Evolutionary conservation across 2,797 vertebrate species (phyloP).

Genomic region (Echiichthys vipera): DNA sequence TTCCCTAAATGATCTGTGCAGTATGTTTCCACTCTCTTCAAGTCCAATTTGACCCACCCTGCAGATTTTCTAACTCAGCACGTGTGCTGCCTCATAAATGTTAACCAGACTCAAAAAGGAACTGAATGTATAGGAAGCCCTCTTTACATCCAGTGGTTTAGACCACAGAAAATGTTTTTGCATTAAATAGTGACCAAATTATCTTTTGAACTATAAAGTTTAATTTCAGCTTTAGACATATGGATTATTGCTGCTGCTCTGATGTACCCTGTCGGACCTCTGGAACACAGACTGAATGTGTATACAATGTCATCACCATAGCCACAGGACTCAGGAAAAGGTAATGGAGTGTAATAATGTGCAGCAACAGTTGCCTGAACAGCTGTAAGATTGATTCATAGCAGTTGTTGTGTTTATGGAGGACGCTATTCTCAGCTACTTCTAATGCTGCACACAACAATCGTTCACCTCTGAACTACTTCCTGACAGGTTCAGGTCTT

Average conservation of each 20-base stretch:
- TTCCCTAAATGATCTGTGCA: conserved; percentile 16
- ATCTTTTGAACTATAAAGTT: not conserved
- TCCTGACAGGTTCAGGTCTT: conserved; percentile 61
- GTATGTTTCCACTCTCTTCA: conserved; percentile 4
- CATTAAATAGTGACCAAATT: not conserved
- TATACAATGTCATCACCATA: conserved; percentile 30
- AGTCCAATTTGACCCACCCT: conserved; percentile 12
- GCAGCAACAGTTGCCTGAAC: conserved; percentile 64
- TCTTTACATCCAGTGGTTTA: not conserved
- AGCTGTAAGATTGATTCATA: conserved; percentile 62
- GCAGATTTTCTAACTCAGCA: conserved; percentile 4
- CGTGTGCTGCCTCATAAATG: conserved; percentile 25
- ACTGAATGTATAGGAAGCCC: conserved; percentile 1
- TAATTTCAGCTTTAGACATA: conserved; percentile 6
- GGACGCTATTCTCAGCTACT: conserved; percentile 39
- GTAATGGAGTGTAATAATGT: conserved; percentile 64
- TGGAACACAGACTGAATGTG: conserved; percentile 22
- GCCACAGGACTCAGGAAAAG: conserved; percentile 55
- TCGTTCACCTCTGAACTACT: conserved; percentile 30
- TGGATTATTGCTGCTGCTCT: not conserved
- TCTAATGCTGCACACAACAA: not conserved
- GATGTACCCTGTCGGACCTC: conserved; percentile 4
- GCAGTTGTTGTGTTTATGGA: conserved; percentile 56
- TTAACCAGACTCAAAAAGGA: conserved; percentile 12
- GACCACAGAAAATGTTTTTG: not conserved